Evolutionary conservation across 1,140 invertebrate genomes (phyloP), one percentile per base, ranked within the genome.

Genomic region (Apis mellifera): DNA sequence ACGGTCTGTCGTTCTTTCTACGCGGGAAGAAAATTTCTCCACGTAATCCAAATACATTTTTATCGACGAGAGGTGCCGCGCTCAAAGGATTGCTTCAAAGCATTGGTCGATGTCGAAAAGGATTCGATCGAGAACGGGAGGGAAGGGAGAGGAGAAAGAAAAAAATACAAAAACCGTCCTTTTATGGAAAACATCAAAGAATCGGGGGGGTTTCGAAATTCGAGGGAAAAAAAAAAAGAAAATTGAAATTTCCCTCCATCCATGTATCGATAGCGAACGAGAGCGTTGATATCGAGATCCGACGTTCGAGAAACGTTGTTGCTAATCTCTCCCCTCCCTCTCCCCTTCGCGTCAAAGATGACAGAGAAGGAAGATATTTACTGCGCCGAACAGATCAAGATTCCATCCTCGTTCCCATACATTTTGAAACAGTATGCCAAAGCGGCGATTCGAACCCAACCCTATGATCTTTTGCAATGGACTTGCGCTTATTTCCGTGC

Each of bases 391-490:
- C 95, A 95, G 89, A 95, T 97, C 83, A 95, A 95, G 81, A 96
- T 98, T 86, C 97, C 97, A 4, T 95, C 96, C n/a, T 96, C 96
- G 69, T 96, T 98, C 87, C 97, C 97, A 1, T 95, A 96, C 86
- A 96, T 98, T 84, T 92, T 98, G 55, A 97, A 98, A 92, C 95
- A 96, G 86, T 98, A 97, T 91, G 97, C 97, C 21, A 98, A 98
- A 95, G 97, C 97, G 42, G 98, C 97, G 1, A 98, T 98, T 82
- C 95, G 97, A 87, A 98, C 97, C 42, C 98, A 98, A 91, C 98
- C 98, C 0, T 95, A 96, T 86, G 97, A 98, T 94, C 95, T 98
- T 1, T 93, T 98, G 7, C 95, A 95, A 84, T 98, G 98, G 97
- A 97, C 97, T 1, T 96, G 95, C 59, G 95, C 96, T n/a, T 97